Conservation (phyloP, 2,888 invertebrate genomes). For the Diarsia mendica region DNA sequence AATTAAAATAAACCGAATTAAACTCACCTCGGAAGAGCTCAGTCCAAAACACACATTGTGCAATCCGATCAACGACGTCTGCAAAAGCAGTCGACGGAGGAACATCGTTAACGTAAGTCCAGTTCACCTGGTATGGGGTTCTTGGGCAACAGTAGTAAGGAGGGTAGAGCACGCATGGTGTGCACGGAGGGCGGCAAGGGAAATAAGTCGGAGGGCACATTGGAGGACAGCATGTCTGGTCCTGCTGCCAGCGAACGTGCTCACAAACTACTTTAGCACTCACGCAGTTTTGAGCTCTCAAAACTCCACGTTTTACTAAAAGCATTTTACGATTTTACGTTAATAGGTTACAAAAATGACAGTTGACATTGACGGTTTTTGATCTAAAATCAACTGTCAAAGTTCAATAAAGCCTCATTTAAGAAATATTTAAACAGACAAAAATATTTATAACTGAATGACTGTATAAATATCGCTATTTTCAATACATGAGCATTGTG, state of each 20-base stretch:
- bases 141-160: constrained; percentile 78
- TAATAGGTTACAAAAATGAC: neutral
- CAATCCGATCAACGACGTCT: constrained; percentile 94
- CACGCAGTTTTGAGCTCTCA: constrained; percentile 16
- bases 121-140: constrained; percentile 79
- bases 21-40: constrained; percentile 93
- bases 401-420: constrained; percentile 1
- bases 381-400: constrained; percentile 19
- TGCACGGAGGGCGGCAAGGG: constrained; percentile 49
- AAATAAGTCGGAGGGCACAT: neutral
- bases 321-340: constrained; percentile 45
- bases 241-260: constrained; percentile 41
- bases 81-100: constrained; percentile 90
- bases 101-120: constrained; percentile 91
- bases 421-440: neutral
- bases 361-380: constrained; percentile 22
- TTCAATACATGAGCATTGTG: neutral
- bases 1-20: constrained; percentile 44
- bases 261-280: constrained; percentile 26
- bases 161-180: constrained; percentile 63
- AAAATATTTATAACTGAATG: neutral
- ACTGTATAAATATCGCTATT: constrained; percentile 1
- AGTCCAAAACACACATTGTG: constrained; percentile 92
- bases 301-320: constrained; percentile 38
- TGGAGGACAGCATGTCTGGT: neutral